Evolutionary conservation across 1,140 invertebrate genomes (phyloP).

Genomic region (Rhynchophorus ferrugineus): DNA sequence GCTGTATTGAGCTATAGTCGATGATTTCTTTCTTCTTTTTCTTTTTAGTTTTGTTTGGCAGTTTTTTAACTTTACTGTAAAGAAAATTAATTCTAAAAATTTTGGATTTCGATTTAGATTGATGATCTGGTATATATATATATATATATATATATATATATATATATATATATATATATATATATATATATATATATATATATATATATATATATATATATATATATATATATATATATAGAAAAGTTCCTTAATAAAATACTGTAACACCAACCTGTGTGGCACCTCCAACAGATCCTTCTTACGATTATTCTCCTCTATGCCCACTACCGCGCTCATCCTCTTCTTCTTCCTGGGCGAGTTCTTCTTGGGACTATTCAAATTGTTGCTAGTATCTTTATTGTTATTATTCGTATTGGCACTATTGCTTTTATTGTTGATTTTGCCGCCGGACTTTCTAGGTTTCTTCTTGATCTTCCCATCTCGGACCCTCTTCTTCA

Average conservation of each 20-base stretch:
- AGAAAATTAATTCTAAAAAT: background rate
- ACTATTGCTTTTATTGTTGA: background rate
- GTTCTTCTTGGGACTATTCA: constrained; percentile 40
- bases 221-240: too few species aligned
- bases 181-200: too few species aligned
- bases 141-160: too few species aligned
- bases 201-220: too few species aligned
- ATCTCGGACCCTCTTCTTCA: constrained; percentile 66
- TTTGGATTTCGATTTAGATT: background rate
- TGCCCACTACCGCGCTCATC: constrained; percentile 32
- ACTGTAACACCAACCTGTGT: constrained; percentile 15
- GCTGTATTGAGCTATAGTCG: constrained; percentile 62
- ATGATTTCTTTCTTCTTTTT: constrained; percentile 64
- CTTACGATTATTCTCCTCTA: constrained; percentile 31
- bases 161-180: too few species aligned
- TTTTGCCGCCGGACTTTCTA: constrained; percentile 31
- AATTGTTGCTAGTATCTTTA: constrained; percentile 37
- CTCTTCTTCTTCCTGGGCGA: constrained; percentile 38
- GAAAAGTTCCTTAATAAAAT: too few species aligned
- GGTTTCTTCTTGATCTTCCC: constrained; percentile 51
- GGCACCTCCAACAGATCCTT: constrained; percentile 30
- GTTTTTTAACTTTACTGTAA: constrained; percentile 36
- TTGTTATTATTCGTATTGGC: constrained; percentile 4
- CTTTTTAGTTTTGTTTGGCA: constrained; percentile 43
- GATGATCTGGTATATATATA: too few species aligned